Base-by-base conservation (phyloP, 2,888 invertebrate species). In the Caenorhabditis imperialis region DNA sequence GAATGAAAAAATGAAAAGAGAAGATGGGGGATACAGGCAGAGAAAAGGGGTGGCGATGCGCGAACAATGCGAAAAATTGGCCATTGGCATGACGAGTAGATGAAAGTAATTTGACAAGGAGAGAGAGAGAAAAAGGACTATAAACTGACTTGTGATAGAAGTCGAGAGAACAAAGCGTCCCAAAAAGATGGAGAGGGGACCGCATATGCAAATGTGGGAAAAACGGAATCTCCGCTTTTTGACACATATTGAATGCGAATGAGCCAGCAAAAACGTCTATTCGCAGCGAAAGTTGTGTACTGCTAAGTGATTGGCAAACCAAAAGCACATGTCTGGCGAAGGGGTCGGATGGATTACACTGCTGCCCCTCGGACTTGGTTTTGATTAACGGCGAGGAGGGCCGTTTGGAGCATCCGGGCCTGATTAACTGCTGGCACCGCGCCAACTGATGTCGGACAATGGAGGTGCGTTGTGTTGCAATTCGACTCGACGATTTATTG, bases 291-390 rank as follows among this genome's bases (percentile, higher is more conserved):
- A 12, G 30, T 65, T 62, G 54, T 55, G 55, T 42, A 54, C 54
- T 65, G 63, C 54, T 55, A 55, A 65, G 33, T 57, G 65, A 57
- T 65, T 65, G 47, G 30, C 65, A 54, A 65, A 65, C 63, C 54
- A 55, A 48, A 55, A 57, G 65, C 65, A 65, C 65, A 65, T 65
- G 65, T 65, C 62, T 37, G 33, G 50, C 51, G 30, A 30, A 30
- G 30, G n/a, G 62, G 51, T 51, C 65, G 65, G 48, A 48, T 65
- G 33, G 65, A 65, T 65, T 65, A 65, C 65, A 65, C 65, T 65
- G 25, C 10, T 10, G 30, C 30, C 10, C 6, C 30, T 30, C 10
- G 6, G 30, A 30, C 6, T 30, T 10, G 30, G 55, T 55, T 44
- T 55, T 65, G 55, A 63, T 63, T 63, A 63, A 63, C 63, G 53